Evolutionary conservation across 1,140 invertebrate species (phyloP).

Genomic region (Epicauta chinensis): DNA sequence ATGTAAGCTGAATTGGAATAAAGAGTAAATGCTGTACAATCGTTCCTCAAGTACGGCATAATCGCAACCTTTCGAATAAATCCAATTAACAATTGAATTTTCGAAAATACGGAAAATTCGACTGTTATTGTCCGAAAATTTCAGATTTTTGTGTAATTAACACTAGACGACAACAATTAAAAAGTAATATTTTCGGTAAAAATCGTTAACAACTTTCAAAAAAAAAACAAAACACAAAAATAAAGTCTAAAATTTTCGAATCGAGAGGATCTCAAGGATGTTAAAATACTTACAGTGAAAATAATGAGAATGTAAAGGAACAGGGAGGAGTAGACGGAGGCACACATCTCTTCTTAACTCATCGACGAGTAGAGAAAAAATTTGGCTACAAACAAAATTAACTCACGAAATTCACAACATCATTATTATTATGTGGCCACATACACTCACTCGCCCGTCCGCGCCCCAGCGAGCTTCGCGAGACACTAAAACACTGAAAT

Average conservation of each 20-base stretch:
- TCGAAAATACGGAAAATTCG: not conserved
- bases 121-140: not conserved
- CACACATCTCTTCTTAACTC: slow-evolving; percentile 22
- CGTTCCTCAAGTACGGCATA: slow-evolving; percentile 8
- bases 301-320: slow-evolving; percentile 16
- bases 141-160: too few relatives aligned
- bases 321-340: slow-evolving; percentile 19
- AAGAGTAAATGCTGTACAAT: slow-evolving; percentile 14
- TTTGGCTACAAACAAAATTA: too few relatives aligned
- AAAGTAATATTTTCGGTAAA: not conserved
- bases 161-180: not conserved
- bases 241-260: not conserved
- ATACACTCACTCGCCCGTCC: slow-evolving; percentile 24
- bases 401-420: slow-evolving; percentile 18
- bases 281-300: slow-evolving; percentile 16
- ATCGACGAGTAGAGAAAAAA: too few relatives aligned
- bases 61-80: not conserved
- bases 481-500: slow-evolving; percentile 17
- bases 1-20: slow-evolving; percentile 12
- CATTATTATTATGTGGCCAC: slow-evolving; percentile 11
- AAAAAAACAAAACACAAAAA: too few relatives aligned
- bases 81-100: not conserved
- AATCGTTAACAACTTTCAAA: too few relatives aligned
- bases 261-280: not conserved
- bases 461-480: slow-evolving; percentile 23